Conservation (phyloP, 2,797 vertebrate species). For the Manis crassicaudata region DNA sequence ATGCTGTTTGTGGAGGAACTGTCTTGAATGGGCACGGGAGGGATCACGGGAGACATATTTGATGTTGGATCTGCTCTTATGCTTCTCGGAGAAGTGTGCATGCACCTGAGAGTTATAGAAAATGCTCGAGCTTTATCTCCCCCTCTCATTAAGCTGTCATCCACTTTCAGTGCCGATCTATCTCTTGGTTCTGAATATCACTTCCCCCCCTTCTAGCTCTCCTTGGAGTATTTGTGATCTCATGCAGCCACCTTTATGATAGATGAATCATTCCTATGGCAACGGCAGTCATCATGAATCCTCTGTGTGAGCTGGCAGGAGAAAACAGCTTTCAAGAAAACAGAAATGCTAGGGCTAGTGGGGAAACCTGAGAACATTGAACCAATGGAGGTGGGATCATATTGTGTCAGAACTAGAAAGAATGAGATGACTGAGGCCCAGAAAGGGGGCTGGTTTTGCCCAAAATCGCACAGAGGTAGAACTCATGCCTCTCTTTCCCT, state of each 20-base stretch:
- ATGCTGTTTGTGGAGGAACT: slow-evolving; percentile 8
- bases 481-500: not conserved
- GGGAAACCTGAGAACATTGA: not conserved
- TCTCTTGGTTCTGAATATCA: slow-evolving; percentile 68
- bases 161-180: slow-evolving; percentile 38
- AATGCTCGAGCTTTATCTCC: not conserved
- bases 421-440: not conserved
- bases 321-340: slow-evolving; percentile 52
- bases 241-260: slow-evolving; percentile 72
- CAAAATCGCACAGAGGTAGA: not conserved
- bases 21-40: not conserved
- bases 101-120: slow-evolving; percentile 2
- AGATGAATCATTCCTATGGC: slow-evolving; percentile 79
- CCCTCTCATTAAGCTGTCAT: slow-evolving; percentile 73
- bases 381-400: not conserved
- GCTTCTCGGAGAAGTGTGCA: not conserved
- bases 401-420: not conserved
- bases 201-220: slow-evolving; percentile 8
- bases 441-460: not conserved
- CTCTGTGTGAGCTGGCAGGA: slow-evolving; percentile 61
- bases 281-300: slow-evolving; percentile 68
- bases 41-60: not conserved
- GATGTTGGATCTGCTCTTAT: not conserved
- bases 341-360: slow-evolving; percentile 2
- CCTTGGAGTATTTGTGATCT: slow-evolving; percentile 74